Percentiles rank a stretch among this genome's conserved stretches.
Conservation (phyloP, 2,888 invertebrate species). For the Ophion ellenae region DNA sequence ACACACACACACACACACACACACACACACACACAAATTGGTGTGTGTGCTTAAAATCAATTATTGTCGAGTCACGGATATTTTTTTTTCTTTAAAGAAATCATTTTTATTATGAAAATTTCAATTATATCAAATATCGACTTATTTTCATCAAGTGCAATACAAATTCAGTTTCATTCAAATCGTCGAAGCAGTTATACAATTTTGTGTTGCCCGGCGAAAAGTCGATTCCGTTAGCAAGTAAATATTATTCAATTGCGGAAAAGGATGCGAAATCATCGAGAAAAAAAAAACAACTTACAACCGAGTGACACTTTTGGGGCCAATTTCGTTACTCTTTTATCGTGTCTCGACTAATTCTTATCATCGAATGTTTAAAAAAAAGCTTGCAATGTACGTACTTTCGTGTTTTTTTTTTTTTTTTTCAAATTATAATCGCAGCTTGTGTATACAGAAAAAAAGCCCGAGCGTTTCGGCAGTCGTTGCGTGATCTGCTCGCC, state of each 20-base stretch:
- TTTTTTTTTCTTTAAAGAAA: not conserved
- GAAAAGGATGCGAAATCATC: not conserved
- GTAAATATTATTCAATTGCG: not conserved
- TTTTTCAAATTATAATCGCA: not conserved
- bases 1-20: no score
- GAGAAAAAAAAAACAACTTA: not conserved
- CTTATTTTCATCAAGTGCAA: not conserved
- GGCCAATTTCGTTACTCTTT: not conserved
- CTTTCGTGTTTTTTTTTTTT: not conserved
- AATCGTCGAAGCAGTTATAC: not conserved
- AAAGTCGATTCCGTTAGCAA: not conserved
- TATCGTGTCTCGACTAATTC: not conserved
- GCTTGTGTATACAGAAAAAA: slow-evolving; percentile 25
- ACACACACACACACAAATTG: no score
- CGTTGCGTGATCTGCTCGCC: not conserved
- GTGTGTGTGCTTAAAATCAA: no score
- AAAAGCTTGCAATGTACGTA: not conserved
- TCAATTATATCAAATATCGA: not conserved
- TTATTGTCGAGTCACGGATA: no score
- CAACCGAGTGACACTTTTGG: not conserved
- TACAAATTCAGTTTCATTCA: not conserved
- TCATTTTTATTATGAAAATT: not conserved
- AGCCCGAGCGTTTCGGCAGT: not conserved
- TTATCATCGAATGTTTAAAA: not conserved
- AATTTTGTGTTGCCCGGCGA: not conserved